Percentiles rank a stretch among this genome's conserved stretches.
Evolutionary conservation across 1,140 invertebrate species (phyloP).

Genomic region (Calycopis cecrops): DNA sequence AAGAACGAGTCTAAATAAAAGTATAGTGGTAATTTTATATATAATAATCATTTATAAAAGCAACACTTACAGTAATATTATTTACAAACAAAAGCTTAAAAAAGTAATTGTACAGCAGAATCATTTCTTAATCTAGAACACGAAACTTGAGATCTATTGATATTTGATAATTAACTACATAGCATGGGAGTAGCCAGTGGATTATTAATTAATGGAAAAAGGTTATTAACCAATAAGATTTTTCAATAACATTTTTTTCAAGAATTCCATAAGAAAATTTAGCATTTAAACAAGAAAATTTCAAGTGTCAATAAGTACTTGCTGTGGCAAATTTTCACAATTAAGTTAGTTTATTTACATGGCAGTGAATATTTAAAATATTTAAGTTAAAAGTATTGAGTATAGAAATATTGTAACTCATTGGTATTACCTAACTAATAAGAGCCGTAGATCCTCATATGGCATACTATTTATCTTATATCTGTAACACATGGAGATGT

Average conservation of each 20-base stretch:
- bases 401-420: background rate
- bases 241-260: background rate
- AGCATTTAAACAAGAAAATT: background rate
- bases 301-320: background rate
- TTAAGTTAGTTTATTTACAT: background rate
- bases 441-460: constrained; percentile 8
- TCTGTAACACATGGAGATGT: background rate
- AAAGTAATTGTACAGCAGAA: background rate
- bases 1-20: constrained; percentile 51
- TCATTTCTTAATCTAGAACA: constrained; percentile 1
- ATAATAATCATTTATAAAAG: background rate
- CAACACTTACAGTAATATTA: constrained; percentile 3
- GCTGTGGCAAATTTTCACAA: background rate
- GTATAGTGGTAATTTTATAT: constrained; percentile 18
- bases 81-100: background rate
- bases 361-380: background rate
- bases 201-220: background rate
- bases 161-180: background rate
- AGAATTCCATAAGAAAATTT: background rate
- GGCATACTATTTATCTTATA: constrained; percentile 16
- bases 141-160: background rate
- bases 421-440: background rate
- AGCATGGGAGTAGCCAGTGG: background rate
- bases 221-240: background rate
- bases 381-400: background rate